Percentiles rank a stretch among this genome's conserved stretches.
Evolutionary conservation across 2,797 vertebrate genomes (phyloP).

Genomic region (Microctenopoma stevenorrisi): DNA sequence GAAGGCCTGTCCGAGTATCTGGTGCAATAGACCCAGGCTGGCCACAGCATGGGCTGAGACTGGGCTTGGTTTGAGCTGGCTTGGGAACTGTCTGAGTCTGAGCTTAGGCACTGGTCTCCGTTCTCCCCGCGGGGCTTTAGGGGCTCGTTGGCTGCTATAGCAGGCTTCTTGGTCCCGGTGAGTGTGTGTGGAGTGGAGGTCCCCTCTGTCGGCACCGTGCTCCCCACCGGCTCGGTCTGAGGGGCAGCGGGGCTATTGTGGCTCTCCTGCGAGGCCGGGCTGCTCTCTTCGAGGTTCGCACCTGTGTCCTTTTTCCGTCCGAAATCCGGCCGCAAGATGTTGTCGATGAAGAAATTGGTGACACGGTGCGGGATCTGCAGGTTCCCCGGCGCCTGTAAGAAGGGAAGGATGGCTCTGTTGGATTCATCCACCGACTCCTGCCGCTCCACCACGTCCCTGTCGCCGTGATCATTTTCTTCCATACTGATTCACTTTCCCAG

Average conservation of each 20-base stretch:
- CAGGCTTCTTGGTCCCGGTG: slow-evolving; percentile 84
- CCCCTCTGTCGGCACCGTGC: slow-evolving; percentile 87
- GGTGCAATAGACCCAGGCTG: slow-evolving; percentile 99
- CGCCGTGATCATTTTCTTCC: slow-evolving; percentile 92
- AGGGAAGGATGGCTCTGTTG: slow-evolving; percentile 86
- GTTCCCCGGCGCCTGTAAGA: slow-evolving; percentile 88
- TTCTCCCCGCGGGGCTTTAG: slow-evolving; percentile 86
- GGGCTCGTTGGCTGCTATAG: slow-evolving; percentile 85
- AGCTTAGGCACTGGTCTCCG: slow-evolving; percentile 94
- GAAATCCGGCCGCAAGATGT: slow-evolving; percentile 95
- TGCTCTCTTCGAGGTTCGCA: slow-evolving; percentile 78
- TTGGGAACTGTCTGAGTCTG: slow-evolving; percentile 97
- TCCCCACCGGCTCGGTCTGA: slow-evolving; percentile 79
- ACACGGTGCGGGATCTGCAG: slow-evolving; percentile 91
- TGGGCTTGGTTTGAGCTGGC: slow-evolving; percentile 86
- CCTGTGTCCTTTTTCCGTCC: slow-evolving; percentile 90
- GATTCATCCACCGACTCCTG: slow-evolving; percentile 86
- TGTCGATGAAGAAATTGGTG: slow-evolving; percentile 99
- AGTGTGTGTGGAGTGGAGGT: slow-evolving; percentile 87
- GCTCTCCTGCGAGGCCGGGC: slow-evolving; percentile 77
- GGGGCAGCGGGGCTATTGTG: slow-evolving; percentile 81
- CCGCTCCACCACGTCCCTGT: slow-evolving; percentile 86
- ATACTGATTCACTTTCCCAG: slow-evolving; percentile 87
- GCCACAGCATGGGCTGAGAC: slow-evolving; percentile 94
- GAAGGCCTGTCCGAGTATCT: slow-evolving; percentile 98